phyloP scores from a whole-genome alignment of 2,888 invertebrate species.

The Cecidostiba fungosa region DNA sequence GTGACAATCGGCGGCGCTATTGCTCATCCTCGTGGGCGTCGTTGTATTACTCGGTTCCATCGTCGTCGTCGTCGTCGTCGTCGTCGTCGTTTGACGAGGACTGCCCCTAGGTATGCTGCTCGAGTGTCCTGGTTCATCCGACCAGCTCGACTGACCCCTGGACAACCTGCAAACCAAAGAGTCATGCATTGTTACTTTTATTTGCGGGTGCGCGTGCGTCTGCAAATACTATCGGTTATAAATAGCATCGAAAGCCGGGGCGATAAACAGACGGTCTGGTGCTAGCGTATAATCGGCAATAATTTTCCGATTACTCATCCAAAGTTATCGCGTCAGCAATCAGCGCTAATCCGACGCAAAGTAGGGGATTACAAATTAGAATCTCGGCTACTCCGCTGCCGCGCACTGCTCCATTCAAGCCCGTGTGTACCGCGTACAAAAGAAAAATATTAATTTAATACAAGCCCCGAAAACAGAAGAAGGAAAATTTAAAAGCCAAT shows the following conservation, averaged over 20 bases:
- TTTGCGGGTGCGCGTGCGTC: too few species aligned
- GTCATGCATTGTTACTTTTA: too few species aligned
- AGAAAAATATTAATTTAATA: background rate
- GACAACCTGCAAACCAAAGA: slow-evolving; percentile 71
- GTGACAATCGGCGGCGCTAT: background rate
- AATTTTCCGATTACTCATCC: slow-evolving; percentile 62
- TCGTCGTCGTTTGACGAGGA: slow-evolving; percentile 21
- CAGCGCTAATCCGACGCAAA: slow-evolving; percentile 69
- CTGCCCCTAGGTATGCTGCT: slow-evolving; percentile 67
- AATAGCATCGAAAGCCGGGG: background rate
- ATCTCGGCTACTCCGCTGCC: slow-evolving; percentile 14
- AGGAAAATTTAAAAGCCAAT: slow-evolving; percentile 56
- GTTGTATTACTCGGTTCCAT: background rate
- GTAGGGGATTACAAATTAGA: slow-evolving; percentile 64
- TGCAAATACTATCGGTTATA: too few species aligned
- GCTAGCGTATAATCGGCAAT: background rate
- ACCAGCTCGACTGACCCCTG: slow-evolving; percentile 75
- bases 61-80: slow-evolving; percentile 57
- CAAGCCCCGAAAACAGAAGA: background rate
- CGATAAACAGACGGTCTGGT: background rate
- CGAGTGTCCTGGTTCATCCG: slow-evolving; percentile 75
- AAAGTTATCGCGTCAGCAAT: slow-evolving; percentile 71
- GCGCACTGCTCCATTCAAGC: background rate
- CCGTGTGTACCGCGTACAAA: background rate
- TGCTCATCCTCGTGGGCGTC: slow-evolving; percentile 43